Percentiles rank a stretch among this genome's conserved stretches.
Conservation (phyloP, 2,888 invertebrate species). For the Scrobipalpa costella region DNA sequence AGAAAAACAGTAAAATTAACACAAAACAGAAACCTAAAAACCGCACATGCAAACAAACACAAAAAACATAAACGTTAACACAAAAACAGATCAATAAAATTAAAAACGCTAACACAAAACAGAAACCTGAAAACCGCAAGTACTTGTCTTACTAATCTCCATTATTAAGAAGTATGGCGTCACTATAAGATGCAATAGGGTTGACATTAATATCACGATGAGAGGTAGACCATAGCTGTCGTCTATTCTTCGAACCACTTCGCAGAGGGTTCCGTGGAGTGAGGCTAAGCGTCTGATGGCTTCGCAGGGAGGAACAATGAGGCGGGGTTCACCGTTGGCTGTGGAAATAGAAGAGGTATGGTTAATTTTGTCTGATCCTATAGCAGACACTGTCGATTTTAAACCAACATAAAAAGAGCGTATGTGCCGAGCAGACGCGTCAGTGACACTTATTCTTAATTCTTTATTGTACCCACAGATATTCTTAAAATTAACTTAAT, state of each 20-base stretch:
- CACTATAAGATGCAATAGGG: constrained; percentile 81
- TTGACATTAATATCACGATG: constrained; percentile 78
- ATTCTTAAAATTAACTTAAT: no score
- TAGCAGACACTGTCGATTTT: no score
- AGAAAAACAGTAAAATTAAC: no score
- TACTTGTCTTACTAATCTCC: constrained; percentile 66
- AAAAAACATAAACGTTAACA: neutral
- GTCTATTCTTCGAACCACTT: constrained; percentile 74
- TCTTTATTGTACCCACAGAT: no score
- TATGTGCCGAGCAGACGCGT: no score
- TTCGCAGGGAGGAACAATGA: constrained; percentile 64
- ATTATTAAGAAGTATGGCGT: constrained; percentile 82
- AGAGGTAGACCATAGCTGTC: constrained; percentile 78
- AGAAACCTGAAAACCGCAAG: neutral
- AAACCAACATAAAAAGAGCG: no score
- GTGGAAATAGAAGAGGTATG: no score
- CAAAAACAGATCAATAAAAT: no score
- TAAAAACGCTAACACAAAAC: neutral
- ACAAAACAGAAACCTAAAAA: no score
- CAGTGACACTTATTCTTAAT: no score
- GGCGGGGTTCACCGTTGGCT: constrained; percentile 60
- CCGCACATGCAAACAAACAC: no score
- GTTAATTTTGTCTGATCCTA: no score
- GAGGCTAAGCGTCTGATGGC: constrained; percentile 72
- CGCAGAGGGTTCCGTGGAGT: constrained; percentile 77